Base-by-base conservation (phyloP, 2,113 vertebrate genomes). In the Sakesphorus luctuosus region DNA sequence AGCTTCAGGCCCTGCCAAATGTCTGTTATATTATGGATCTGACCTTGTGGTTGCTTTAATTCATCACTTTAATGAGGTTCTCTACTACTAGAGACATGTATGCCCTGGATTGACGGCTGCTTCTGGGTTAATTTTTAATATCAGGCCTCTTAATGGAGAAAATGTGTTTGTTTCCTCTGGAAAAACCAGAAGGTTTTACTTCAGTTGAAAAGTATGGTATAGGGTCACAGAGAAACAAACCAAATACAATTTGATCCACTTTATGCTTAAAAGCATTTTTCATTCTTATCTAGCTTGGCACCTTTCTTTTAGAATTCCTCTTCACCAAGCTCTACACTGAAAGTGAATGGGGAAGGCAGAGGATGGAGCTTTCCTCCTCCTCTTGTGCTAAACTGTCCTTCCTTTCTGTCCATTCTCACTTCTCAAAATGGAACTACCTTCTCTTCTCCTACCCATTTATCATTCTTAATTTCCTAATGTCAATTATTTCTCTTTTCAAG, bases 321-420 rank as follows among this genome's bases (percentile, higher is more conserved):
- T 23, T 9, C 43, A 68, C 13, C 0, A 9, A 63, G 20, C 2
- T 49, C 36, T 87, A 36, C 10, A 9, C 17, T 67, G n/a, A 46
- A 18, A 80, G 6, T 14, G 50, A 72, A 38, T 0, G 0, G 3
- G 4, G 35, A 11, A 61, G 6, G 31, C 25, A 62, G 47, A 71
- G 6, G 11, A 38, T 44, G 24, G 6, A 16, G 4, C 4, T 69
- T 18, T 23, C 0, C 0, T 40, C 21, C 1, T 2, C 33, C 1
- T 2, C 46, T 66, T 47, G 4, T 14, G 1, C 40, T 75, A 29
- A 66, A 21, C 26, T 63, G 24, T 2, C 6, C 52, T 66, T 88
- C 35, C n/a, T 52, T 82, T 67, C 65, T 58, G 9, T 43, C 7
- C 20, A 33, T 7, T 61, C 28, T 69, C 26, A 11, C 18, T 46